Base-by-base conservation (phyloP, 2,888 invertebrate species). In the Ophion obscuratus region DNA sequence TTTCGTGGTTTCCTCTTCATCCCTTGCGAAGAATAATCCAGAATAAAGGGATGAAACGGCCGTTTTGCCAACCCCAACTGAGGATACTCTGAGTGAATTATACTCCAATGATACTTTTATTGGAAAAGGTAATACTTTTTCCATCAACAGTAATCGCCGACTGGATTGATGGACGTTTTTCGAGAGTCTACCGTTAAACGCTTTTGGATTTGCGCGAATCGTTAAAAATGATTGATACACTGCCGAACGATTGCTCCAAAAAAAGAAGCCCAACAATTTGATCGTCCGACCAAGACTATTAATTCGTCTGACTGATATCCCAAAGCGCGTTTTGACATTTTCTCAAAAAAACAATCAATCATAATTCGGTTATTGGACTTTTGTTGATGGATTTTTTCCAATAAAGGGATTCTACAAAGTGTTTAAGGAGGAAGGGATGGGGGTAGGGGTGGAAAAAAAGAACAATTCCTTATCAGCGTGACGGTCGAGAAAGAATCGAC, bases 401-500 rank as follows among this genome's bases (percentile, higher is more conserved):
- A 40, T 17, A n/a, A 66, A 76, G 31, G 40, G 9, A 66, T 47
- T 17, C n/a, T 14, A 40, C 36, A n/a, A 40, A 24, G 40, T 20
- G 67, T 77, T 20, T 20, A 6, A 57, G 40, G 24, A n/a, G 11
- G 44, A 53, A 36, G 44, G 11, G 24, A 79, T 36, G 9, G 47
- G 14, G 44, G 11, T 0, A 1, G 14, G 47, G 14, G 4, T 0
- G 2, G 11, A 47, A 47, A 47, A 77, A 70, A 79, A 71, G 68
- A 64, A 31, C 57, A 64, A 62, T 71, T 80, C 36, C 36, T 71
- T 64, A 64, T 80, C 79, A 53, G 27, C 27, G 27, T 61, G 78
- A 68, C 68, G 44, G 2, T 40, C n/a, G 64, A 27, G 17, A 59
- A 73, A 64, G n/a, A 73, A 80, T 80, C 80, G 64, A 73, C 53